Evolutionary conservation across 2,113 vertebrate genomes (phyloP).

Genomic region (Etia nguti): DNA sequence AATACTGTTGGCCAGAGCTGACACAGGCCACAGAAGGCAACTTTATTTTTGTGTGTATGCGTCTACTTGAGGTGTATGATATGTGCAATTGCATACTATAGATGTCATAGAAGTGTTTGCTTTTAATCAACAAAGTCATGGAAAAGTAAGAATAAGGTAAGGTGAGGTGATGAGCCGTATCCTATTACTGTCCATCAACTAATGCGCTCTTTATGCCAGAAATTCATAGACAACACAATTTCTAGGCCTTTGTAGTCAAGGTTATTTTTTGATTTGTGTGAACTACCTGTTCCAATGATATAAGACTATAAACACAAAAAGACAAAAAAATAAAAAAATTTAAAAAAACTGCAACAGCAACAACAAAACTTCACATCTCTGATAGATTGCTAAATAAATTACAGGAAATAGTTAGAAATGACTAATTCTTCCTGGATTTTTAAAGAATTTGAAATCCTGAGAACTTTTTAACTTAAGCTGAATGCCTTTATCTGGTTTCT

Average conservation of each 20-base stretch:
- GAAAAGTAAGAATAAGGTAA: background rate
- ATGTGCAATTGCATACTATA: background rate
- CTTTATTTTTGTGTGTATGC: background rate
- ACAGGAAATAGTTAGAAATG: background rate
- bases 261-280: background rate
- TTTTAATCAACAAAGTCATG: background rate
- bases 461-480: background rate
- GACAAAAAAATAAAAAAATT: background rate
- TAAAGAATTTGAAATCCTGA: background rate
- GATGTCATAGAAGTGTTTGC: background rate
- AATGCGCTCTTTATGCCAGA: background rate
- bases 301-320: background rate
- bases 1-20: background rate
- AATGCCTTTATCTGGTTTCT: background rate
- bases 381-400: background rate
- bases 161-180: background rate
- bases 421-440: background rate
- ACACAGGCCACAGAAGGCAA: constrained; percentile 7
- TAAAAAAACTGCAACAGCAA: background rate
- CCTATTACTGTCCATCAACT: background rate
- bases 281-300: background rate
- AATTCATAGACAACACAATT: background rate
- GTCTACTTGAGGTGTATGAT: background rate
- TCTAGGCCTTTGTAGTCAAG: background rate
- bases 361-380: background rate